Conservation (phyloP, 2,113 vertebrate species). For the Poecilia latipinna region DNA sequence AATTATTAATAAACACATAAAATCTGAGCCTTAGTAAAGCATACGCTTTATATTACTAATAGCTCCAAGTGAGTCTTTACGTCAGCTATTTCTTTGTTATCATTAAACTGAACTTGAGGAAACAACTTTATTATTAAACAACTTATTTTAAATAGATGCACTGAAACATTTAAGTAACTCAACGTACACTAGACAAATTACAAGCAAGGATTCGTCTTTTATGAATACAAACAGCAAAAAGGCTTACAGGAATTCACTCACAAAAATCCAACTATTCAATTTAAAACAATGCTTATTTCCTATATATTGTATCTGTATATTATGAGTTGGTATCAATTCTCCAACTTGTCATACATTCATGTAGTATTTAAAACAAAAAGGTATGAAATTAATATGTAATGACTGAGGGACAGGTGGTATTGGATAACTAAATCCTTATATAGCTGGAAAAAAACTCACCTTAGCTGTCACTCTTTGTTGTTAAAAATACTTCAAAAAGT, state of each 20-base stretch:
- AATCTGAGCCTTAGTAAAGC: slow-evolving; percentile 8
- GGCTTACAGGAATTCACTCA: neutral
- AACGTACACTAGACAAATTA: too few species aligned
- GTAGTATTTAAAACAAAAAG: too few species aligned
- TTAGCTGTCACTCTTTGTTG: neutral
- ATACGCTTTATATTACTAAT: neutral
- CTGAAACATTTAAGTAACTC: too few species aligned
- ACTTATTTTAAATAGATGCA: neutral
- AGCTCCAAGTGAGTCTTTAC: neutral
- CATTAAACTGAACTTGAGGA: neutral
- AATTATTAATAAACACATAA: slow-evolving; percentile 17
- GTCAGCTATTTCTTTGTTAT: neutral
- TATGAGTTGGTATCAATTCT: neutral
- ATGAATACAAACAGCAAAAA: neutral
- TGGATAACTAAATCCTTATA: neutral
- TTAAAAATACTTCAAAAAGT: neutral
- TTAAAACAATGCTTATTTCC: too few species aligned
- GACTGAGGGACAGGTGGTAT: too few species aligned
- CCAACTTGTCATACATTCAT: too few species aligned
- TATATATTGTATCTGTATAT: too few species aligned
- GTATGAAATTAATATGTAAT: too few species aligned
- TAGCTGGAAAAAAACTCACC: neutral
- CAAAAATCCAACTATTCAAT: too few species aligned
- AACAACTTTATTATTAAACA: neutral
- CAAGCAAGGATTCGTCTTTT: too few species aligned